These are phyloP conservation scores for Prionailurus viverrinus DNA, from an alignment of 2,113 vertebrate genomes.

Conservation along the genomic window DNA sequence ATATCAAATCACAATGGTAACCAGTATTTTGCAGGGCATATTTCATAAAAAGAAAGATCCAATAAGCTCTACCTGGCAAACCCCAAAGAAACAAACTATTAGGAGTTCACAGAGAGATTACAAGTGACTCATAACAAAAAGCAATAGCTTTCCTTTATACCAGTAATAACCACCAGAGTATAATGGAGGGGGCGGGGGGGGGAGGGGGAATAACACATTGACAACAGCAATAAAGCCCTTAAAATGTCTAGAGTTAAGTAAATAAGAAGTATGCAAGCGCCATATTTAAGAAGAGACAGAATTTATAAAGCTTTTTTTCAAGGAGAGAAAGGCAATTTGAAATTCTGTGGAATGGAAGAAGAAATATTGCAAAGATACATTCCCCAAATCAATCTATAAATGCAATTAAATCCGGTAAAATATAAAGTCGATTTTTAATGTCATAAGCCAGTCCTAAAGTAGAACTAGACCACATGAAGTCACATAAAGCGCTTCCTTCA, in stretches of 20 bases:
- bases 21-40: neutral
- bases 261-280: neutral
- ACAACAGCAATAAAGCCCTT: neutral
- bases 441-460: neutral
- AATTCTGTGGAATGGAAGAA: neutral
- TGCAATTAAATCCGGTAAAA: neutral
- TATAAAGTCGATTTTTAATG: slow-evolving; percentile 29
- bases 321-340: neutral
- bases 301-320: neutral
- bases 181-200: neutral
- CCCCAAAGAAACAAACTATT: slow-evolving; percentile 42
- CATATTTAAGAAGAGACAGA: neutral
- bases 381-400: neutral
- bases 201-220: neutral
- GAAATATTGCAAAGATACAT: neutral
- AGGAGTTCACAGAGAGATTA: slow-evolving; percentile 33
- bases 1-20: neutral
- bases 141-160: neutral
- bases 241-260: neutral
- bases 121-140: slow-evolving; percentile 9
- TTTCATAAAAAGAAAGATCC: slow-evolving; percentile 45
- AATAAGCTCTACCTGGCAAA: neutral
- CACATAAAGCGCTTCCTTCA: neutral
- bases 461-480: neutral
- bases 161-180: neutral